These are phyloP conservation scores for Psilopsiagon aurifrons DNA, from an alignment of 2,113 vertebrate species.

Conservation along the genomic window DNA sequence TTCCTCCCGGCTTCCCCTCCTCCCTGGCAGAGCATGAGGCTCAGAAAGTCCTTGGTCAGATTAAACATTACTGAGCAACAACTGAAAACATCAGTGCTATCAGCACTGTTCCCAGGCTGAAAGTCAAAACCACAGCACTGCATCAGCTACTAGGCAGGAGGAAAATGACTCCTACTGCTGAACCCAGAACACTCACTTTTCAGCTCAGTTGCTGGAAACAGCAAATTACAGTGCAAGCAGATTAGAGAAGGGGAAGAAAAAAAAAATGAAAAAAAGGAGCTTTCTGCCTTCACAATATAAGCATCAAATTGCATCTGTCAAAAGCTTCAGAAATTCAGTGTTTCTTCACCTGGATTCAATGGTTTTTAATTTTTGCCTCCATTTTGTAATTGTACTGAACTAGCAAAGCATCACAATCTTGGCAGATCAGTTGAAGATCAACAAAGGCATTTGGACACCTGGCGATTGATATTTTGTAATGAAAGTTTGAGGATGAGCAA, in stretches of 20 bases:
- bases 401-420: rapidly evolving
- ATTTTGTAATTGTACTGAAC: rapidly evolving
- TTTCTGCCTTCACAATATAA: background rate
- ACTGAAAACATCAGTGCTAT: no score
- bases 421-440: background rate
- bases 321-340: background rate
- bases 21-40: no score
- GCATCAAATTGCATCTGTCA: background rate
- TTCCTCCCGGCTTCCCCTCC: no score
- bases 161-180: no score
- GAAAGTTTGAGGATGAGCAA: background rate
- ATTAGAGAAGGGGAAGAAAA: background rate
- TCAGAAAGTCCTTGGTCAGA: no score
- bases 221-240: background rate
- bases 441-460: rapidly evolving
- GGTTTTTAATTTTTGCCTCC: background rate
- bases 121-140: no score
- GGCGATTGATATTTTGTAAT: background rate
- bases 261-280: background rate
- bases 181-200: no score
- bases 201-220: background rate
- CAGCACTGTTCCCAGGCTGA: no score
- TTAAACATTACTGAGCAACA: no score
- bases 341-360: background rate
- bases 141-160: no score